Base-by-base conservation (phyloP, 37 sponge, comb jelly and placozoan genomes). In the Dysidea cf. avara region DNA sequence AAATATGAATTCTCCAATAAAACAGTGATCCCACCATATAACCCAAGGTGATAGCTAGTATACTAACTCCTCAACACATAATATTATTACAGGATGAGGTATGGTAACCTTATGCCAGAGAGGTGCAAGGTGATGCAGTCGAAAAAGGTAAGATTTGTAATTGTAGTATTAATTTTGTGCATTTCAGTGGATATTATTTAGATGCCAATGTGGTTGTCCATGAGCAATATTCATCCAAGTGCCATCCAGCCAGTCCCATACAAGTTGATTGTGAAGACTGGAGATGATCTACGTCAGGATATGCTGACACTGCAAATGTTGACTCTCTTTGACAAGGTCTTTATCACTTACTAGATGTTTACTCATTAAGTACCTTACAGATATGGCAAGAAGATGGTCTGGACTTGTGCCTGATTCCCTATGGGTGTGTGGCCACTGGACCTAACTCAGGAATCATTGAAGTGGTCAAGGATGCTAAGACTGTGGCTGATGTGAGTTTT, bases 361-460 rank as follows among this genome's bases (percentile, higher is more conserved):
- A 43, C 46, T 9, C n/a, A n/a, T n/a, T n/a, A n/a, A n/a, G n/a
- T n/a, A n/a, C 9, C n/a, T n/a, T 64, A 3, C 55, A 89, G 90
- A 72, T 89, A 0, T 89, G 90, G 90, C 67, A 87, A 60, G 76
- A 92, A 26, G 76, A 92, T 39, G 82, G 87, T 0, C 61, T 92
- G 17, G 78, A 92, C 56, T 37, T 92, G 72, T 53, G 69, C 38
- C 69, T 95, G 56, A 82, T 85, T 36, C 91, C 91, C 0, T 95
- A 95, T 73, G 87, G 87, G 14, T 95, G 96, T 63, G 74, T 87
- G 60, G 84, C 92, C 13, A 95, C 96, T 1, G 81, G 86, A 1
- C 53, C 55, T 1, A 72, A 85, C 14, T 60, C 69, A 53, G 96
- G 96, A 31, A 69, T 95, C 79, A 95, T 95, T 70, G 96, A 95